A percentile compares a stretch with the other conserved stretches of the same genome.
These are phyloP conservation scores for Pollenia griseotomentosa DNA, from an alignment of 2,888 invertebrate species.

Conservation along the genomic window DNA sequence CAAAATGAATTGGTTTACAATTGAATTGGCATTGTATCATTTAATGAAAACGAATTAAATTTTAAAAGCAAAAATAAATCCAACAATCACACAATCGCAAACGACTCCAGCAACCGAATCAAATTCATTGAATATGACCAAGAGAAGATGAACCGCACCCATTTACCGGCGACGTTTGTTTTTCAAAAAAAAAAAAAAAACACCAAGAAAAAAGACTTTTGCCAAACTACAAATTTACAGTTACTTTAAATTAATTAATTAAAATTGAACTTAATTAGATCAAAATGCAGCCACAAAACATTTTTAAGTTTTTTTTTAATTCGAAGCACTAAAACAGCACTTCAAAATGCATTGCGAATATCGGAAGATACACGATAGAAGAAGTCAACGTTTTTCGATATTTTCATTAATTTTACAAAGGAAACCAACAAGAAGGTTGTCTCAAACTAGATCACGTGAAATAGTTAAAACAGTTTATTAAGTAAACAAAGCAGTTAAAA, in stretches of 20 bases:
- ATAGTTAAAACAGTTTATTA: constrained; percentile 38
- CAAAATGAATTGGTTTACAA: constrained; percentile 71
- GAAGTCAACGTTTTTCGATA: background rate
- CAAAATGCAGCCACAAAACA: constrained; percentile 33
- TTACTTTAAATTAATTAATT: constrained; percentile 83
- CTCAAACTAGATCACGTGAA: constrained; percentile 44
- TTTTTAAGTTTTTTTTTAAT: background rate
- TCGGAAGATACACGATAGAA: background rate
- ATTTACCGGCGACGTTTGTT: constrained; percentile 72
- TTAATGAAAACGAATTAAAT: constrained; percentile 66
- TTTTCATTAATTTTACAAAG: constrained; percentile 51
- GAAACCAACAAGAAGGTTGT: background rate
- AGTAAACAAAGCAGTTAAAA: background rate
- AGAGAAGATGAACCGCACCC: constrained; percentile 73
- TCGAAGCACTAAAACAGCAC: constrained; percentile 20
- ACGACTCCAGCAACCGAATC: constrained; percentile 20
- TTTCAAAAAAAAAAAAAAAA: background rate
- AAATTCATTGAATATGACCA: constrained; percentile 62
- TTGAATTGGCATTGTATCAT: constrained; percentile 70
- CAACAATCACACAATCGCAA: constrained; percentile 16
- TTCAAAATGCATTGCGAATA: constrained; percentile 19
- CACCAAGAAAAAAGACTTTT: constrained; percentile 73
- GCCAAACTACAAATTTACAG: constrained; percentile 81
- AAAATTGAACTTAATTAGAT: constrained; percentile 75
- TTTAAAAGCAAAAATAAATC: background rate